Base-by-base conservation (phyloP, 2,797 vertebrate species). In the Amphiprion clarkii region DNA sequence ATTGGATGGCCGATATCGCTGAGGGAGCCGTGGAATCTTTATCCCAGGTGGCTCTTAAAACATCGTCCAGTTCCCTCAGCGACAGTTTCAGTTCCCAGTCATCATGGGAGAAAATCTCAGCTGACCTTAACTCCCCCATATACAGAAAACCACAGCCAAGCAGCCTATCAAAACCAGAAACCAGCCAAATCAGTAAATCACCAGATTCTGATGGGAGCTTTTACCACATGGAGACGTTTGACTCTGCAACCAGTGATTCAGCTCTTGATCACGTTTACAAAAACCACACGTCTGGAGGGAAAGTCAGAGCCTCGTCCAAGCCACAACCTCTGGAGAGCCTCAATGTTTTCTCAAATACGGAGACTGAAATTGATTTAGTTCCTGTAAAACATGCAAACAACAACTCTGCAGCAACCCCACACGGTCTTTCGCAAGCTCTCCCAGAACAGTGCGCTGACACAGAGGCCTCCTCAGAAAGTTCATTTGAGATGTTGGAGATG, bases 71-170 rank as follows among this genome's bases (percentile, higher is more conserved):
- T 39, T 87, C 79, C 17, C 82, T 88, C n/a, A 83, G 71, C 19
- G 67, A 86, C 55, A 96, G 94, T 87, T 91, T 85, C 3, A 72
- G 84, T 51, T 90, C 93, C 1, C 64, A 91, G 5, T 95, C 95
- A 0, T 95, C 93, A 3, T 96, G 96, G 96, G 94, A 93, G 74
- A 95, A 92, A 60, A 68, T 96, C 9, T 83, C 91, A 31, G 90
- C 90, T 16, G 88, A 84, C n/a, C 51, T 71, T 0, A 85, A 71
- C 21, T 91, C 67, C 23, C 84, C 93, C 23, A 68, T 72, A 51
- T 91, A 60, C 58, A 65, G 5, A 59, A 85, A 80, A 60, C 14
- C 58, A n/a, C 81, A 73, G 12, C 10, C 17, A 33, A 44, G 33
- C 25, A 4, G 9, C 33, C 56, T 2, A 3, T 56, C 57, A 46